Evolutionary conservation across 1,140 invertebrate species (phyloP).

Genomic region (Chrysoperla carnea): DNA sequence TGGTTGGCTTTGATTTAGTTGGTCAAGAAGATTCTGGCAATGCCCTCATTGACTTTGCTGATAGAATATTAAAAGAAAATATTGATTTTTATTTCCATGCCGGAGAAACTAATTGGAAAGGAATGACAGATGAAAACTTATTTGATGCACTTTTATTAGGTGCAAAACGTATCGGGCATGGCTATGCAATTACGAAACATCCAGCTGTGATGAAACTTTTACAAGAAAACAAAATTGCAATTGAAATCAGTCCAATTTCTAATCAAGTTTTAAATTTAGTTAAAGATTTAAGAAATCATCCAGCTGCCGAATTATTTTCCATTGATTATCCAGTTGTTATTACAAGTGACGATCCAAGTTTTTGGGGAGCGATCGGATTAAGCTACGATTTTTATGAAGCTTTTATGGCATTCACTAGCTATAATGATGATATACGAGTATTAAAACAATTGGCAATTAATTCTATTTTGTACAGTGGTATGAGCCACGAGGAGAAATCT

Average conservation of each 20-base stretch:
- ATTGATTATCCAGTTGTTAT: conserved; percentile 36
- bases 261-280: conserved; percentile 64
- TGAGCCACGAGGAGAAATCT: conserved; percentile 17
- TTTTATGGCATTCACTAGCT: conserved; percentile 48
- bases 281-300: conserved; percentile 65
- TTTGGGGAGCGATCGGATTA: conserved; percentile 42
- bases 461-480: conserved; percentile 36
- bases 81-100: conserved; percentile 56
- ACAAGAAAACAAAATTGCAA: conserved; percentile 41
- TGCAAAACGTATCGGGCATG: conserved; percentile 37
- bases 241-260: conserved; percentile 70
- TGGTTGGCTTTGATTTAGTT: conserved; percentile 59
- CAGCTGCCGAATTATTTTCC: conserved; percentile 44
- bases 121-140: conserved; percentile 34
- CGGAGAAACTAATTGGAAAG: conserved; percentile 53
- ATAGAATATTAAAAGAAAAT: conserved; percentile 22
- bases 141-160: conserved; percentile 53
- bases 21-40: conserved; percentile 52
- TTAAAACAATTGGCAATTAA: conserved; percentile 54
- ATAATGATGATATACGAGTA: conserved; percentile 35
- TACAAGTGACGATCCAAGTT: conserved; percentile 46
- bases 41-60: conserved; percentile 37
- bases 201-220: conserved; percentile 42
- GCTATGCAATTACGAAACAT: conserved; percentile 59
- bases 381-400: conserved; percentile 58